These are phyloP conservation scores for Cantharis flavilabris DNA, from an alignment of 2,888 invertebrate species.

Conservation along the genomic window DNA sequence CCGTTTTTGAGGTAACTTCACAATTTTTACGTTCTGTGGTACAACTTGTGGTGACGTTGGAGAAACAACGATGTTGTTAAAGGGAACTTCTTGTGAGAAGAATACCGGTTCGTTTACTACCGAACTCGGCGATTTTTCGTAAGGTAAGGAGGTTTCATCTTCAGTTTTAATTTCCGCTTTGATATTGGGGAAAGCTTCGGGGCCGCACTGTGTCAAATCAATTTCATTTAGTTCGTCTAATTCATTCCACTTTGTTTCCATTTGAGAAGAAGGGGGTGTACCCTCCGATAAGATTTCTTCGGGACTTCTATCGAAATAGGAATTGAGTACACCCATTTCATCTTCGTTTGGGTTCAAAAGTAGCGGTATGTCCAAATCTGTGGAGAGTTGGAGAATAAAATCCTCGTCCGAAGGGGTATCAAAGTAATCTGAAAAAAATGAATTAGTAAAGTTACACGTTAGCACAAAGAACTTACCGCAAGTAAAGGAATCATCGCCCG, in stretches of 20 bases:
- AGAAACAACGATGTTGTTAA: neutral
- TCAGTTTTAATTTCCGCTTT: slow-evolving; percentile 44
- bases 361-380: slow-evolving; percentile 51
- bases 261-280: slow-evolving; percentile 31
- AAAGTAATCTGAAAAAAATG: slow-evolving; percentile 41
- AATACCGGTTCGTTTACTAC: neutral
- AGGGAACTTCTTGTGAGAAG: neutral
- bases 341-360: slow-evolving; percentile 50
- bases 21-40: slow-evolving; percentile 27
- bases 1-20: slow-evolving; percentile 36
- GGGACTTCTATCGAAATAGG: slow-evolving; percentile 49
- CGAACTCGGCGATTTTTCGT: slow-evolving; percentile 32
- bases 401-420: slow-evolving; percentile 51
- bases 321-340: slow-evolving; percentile 48
- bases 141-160: slow-evolving; percentile 40
- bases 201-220: slow-evolving; percentile 39
- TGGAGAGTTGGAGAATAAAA: slow-evolving; percentile 50
- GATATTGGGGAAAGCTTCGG: slow-evolving; percentile 40
- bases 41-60: slow-evolving; percentile 22
- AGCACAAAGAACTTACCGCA: slow-evolving; percentile 40
- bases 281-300: slow-evolving; percentile 52
- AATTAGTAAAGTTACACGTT: neutral
- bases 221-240: slow-evolving; percentile 36
- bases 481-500: slow-evolving; percentile 45
- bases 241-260: slow-evolving; percentile 26